Conservation (phyloP, 2,888 invertebrate genomes). For the Bombylius major region DNA sequence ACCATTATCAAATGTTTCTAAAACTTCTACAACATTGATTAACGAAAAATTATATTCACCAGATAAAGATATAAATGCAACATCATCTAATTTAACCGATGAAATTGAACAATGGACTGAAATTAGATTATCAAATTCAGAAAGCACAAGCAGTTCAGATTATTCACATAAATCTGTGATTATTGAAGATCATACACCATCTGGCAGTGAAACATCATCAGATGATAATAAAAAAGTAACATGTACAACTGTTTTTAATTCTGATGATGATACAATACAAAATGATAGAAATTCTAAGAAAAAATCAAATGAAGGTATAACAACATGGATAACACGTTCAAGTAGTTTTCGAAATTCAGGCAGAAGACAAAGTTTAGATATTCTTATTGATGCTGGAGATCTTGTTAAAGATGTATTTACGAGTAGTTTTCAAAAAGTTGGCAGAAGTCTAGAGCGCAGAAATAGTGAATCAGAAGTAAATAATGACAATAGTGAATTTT, state of each 20-base stretch:
- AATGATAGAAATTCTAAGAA: constrained; percentile 30
- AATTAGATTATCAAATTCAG: constrained; percentile 34
- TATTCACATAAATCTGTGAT: constrained; percentile 28
- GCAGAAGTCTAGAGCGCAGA: constrained; percentile 55
- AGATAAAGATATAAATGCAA: constrained; percentile 5
- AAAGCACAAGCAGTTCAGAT: constrained; percentile 35
- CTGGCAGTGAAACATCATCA: constrained; percentile 30
- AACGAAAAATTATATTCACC: constrained; percentile 2
- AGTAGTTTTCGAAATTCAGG: constrained; percentile 29
- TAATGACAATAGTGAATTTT: constrained; percentile 33
- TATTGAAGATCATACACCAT: constrained; percentile 29
- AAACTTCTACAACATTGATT: not conserved
- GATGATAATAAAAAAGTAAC: constrained; percentile 34
- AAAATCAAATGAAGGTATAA: constrained; percentile 34
- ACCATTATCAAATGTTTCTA: constrained; percentile 17
- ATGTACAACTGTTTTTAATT: constrained; percentile 31
- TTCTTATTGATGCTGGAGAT: constrained; percentile 64
- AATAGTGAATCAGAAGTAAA: constrained; percentile 55
- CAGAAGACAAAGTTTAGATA: constrained; percentile 62
- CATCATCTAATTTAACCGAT: constrained; percentile 16
- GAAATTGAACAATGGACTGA: constrained; percentile 38
- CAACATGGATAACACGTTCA: constrained; percentile 31
- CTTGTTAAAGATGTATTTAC: constrained; percentile 69
- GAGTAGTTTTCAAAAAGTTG: constrained; percentile 61
- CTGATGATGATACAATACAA: constrained; percentile 19